These are phyloP conservation scores for Pteria penguin DNA, from an alignment of 2,888 invertebrate species.

Conservation along the genomic window DNA sequence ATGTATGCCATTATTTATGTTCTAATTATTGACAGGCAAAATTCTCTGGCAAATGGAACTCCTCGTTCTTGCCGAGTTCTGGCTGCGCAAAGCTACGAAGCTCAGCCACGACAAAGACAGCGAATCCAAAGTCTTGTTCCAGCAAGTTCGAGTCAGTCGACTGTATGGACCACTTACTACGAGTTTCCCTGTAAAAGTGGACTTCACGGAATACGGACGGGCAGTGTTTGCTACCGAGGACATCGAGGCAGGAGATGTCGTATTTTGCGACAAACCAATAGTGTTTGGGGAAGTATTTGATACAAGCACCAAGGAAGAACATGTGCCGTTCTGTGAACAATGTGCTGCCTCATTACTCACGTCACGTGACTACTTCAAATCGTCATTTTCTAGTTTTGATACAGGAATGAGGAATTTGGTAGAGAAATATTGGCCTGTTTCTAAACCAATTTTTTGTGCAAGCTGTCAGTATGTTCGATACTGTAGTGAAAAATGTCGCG, in stretches of 20 bases:
- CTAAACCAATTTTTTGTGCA: conserved; percentile 57
- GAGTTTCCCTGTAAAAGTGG: conserved; percentile 65
- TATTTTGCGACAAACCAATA: conserved; percentile 93
- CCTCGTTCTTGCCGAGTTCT: conserved; percentile 72
- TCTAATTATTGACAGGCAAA: conserved; percentile 53
- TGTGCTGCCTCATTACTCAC: conserved; percentile 94
- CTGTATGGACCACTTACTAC: conserved; percentile 68
- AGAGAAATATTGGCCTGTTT: conserved; percentile 67
- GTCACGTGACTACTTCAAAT: conserved; percentile 84
- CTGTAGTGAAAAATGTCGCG: conserved; percentile 85
- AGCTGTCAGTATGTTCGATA: conserved; percentile 68
- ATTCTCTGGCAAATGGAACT: conserved; percentile 61
- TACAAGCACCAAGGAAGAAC: conserved; percentile 89
- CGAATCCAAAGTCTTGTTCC: conserved; percentile 67
- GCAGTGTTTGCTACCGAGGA: conserved; percentile 87
- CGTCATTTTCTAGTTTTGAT: conserved; percentile 50
- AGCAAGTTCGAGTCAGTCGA: conserved; percentile 70
- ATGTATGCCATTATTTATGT: background rate
- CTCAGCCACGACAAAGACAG: conserved; percentile 58
- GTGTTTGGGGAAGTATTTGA: conserved; percentile 90
- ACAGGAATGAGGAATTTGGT: conserved; percentile 48
- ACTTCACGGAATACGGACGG: conserved; percentile 84
- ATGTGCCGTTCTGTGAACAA: conserved; percentile 90
- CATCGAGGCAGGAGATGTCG: conserved; percentile 85
- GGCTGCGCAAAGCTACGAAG: conserved; percentile 69